Evolutionary conservation across 2,113 vertebrate genomes (phyloP).

Genomic region (Grus americana): DNA sequence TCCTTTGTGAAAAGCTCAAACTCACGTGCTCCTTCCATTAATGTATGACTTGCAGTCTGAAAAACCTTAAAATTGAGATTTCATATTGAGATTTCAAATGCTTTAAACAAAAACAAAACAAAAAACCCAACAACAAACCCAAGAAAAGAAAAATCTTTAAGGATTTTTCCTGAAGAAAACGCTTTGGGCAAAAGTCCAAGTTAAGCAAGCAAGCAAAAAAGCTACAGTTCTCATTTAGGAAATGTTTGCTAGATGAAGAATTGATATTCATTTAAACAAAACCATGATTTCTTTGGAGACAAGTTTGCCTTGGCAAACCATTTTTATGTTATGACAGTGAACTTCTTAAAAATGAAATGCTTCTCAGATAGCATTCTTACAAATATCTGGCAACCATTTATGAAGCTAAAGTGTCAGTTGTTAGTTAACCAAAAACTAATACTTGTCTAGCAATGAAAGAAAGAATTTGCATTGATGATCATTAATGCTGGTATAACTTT

Average conservation of each 20-base stretch:
- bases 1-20: background rate
- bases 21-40: background rate
- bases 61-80: background rate
- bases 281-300: background rate
- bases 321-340: background rate
- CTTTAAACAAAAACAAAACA: background rate
- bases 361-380: background rate
- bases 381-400: constrained; percentile 27
- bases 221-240: background rate
- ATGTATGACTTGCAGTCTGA: background rate
- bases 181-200: background rate
- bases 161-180: background rate
- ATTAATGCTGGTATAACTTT: background rate
- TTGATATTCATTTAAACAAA: constrained; percentile 21
- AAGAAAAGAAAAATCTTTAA: background rate
- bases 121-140: background rate
- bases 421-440: constrained; percentile 33
- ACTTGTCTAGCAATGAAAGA: background rate
- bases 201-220: background rate
- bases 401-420: background rate
- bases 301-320: constrained; percentile 1
- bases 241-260: constrained; percentile 18
- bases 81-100: background rate
- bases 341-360: background rate
- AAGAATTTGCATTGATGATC: background rate